Evolutionary conservation across 1,140 invertebrate genomes (phyloP).

Genomic region (Melipona quadrifasciata): DNA sequence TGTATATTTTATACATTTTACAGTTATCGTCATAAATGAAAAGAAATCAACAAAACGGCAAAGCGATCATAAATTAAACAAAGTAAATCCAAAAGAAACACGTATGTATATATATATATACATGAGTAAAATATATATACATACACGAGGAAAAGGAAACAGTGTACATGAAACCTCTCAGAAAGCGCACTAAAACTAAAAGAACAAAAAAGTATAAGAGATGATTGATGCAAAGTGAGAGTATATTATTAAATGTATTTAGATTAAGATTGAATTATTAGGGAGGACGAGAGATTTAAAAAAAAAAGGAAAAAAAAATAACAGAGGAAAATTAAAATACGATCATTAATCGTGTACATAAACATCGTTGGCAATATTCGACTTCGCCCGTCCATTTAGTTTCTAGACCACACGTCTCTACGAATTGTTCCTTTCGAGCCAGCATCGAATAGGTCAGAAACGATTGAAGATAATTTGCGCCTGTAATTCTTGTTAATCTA

Average conservation of each 20-base stretch:
- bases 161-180: constrained; percentile 57
- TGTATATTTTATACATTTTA: constrained; percentile 61
- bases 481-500: constrained; percentile 52
- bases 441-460: constrained; percentile 51
- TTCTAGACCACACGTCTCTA: constrained; percentile 57
- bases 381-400: constrained; percentile 72
- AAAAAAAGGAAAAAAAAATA: not conserved
- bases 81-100: not conserved
- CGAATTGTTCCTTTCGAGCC: constrained; percentile 47
- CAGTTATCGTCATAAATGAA: not conserved
- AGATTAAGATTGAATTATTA: constrained; percentile 64
- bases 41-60: not conserved
- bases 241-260: constrained; percentile 67
- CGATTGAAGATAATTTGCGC: constrained; percentile 45
- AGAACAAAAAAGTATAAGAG: constrained; percentile 47
- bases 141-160: constrained; percentile 10
- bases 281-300: constrained; percentile 26
- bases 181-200: constrained; percentile 60
- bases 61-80: constrained; percentile 12
- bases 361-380: constrained; percentile 69
- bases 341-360: constrained; percentile 66
- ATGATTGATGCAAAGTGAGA: constrained; percentile 60
- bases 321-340: constrained; percentile 33
- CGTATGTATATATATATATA: not conserved
- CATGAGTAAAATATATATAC: not conserved